A percentile compares a stretch with the other conserved stretches of the same genome.
Evolutionary conservation across 2,113 vertebrate genomes (phyloP).

Genomic region (Scophthalmus maximus): DNA sequence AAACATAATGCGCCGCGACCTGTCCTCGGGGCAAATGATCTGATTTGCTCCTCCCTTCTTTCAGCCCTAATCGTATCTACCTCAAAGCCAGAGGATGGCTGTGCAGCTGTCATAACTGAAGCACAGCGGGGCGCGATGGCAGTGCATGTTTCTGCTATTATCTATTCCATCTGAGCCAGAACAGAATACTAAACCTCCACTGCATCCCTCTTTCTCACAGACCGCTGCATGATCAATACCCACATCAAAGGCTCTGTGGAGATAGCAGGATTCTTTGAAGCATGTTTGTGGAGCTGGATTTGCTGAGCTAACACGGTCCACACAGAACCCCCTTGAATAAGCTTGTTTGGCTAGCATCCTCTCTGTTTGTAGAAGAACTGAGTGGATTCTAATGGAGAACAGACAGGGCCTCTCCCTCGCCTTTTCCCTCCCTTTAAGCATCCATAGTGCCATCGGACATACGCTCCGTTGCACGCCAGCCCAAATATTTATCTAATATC

Average conservation of each 20-base stretch:
- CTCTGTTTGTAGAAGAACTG: slow-evolving; percentile 91
- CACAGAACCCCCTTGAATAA: slow-evolving; percentile 87
- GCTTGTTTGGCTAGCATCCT: slow-evolving; percentile 92
- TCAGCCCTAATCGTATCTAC: slow-evolving; percentile 57
- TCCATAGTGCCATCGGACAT: slow-evolving; percentile 85
- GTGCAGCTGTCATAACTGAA: slow-evolving; percentile 72
- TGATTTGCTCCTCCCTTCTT: slow-evolving; percentile 66
- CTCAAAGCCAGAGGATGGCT: slow-evolving; percentile 51
- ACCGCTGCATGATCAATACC: slow-evolving; percentile 87
- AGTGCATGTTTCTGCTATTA: slow-evolving; percentile 73
- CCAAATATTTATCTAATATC: slow-evolving; percentile 89
- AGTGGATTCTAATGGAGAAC: slow-evolving; percentile 86
- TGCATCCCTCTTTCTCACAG: slow-evolving; percentile 69
- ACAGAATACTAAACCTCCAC: slow-evolving; percentile 67
- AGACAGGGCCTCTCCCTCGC: slow-evolving; percentile 73
- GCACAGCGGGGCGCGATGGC: slow-evolving; percentile 52
- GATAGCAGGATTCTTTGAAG: slow-evolving; percentile 90
- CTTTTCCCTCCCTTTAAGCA: slow-evolving; percentile 83
- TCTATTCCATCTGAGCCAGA: slow-evolving; percentile 65
- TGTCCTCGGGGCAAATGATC: slow-evolving; percentile 55
- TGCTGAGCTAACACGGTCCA: slow-evolving; percentile 89
- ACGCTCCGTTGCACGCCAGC: slow-evolving; percentile 84
- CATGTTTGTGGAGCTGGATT: slow-evolving; percentile 90
- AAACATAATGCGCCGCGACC: slow-evolving; percentile 53
- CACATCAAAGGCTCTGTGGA: slow-evolving; percentile 88